Percentiles rank a stretch among this genome's conserved stretches.
phyloP scores from a whole-genome alignment of 2,797 vertebrate genomes.

The Sorex maritimensis region DNA sequence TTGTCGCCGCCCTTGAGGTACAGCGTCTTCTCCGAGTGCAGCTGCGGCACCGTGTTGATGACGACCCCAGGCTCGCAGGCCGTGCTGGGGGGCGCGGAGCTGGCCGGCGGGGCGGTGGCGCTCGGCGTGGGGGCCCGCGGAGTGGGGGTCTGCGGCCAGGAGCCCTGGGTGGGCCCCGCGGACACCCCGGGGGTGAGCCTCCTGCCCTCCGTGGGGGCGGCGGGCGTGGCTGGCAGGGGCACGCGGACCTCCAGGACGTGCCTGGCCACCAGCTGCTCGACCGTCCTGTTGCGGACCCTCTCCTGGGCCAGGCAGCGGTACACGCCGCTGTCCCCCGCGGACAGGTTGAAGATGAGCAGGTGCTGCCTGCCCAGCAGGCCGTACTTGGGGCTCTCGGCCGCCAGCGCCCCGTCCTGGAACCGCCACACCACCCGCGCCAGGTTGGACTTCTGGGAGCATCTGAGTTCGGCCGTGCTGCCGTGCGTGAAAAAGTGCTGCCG shows the following conservation, averaged over 20 bases:
- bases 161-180: constrained; percentile 86
- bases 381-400: constrained; percentile 94
- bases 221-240: constrained; percentile 75
- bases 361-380: constrained; percentile 92
- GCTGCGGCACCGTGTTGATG: constrained; percentile 89
- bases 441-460: constrained; percentile 95
- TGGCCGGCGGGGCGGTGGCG: constrained; percentile 80
- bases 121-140: constrained; percentile 89
- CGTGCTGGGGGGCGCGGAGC: constrained; percentile 85
- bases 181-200: constrained; percentile 87
- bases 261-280: constrained; percentile 93
- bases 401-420: constrained; percentile 92
- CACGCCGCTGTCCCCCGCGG: constrained; percentile 93
- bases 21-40: constrained; percentile 92
- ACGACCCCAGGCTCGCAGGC: constrained; percentile 89
- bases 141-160: constrained; percentile 88
- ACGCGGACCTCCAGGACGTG: constrained; percentile 93
- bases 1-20: constrained; percentile 95
- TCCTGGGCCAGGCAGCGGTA: constrained; percentile 97
- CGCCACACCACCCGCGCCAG: constrained; percentile 96
- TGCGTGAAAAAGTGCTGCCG: constrained; percentile 93
- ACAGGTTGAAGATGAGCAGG: constrained; percentile 96
- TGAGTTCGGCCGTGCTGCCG: constrained; percentile 95
- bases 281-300: constrained; percentile 92
- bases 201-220: constrained; percentile 91